These are phyloP conservation scores for Enteromius viviparus DNA, from an alignment of 2,797 vertebrate genomes.

Conservation along the genomic window DNA sequence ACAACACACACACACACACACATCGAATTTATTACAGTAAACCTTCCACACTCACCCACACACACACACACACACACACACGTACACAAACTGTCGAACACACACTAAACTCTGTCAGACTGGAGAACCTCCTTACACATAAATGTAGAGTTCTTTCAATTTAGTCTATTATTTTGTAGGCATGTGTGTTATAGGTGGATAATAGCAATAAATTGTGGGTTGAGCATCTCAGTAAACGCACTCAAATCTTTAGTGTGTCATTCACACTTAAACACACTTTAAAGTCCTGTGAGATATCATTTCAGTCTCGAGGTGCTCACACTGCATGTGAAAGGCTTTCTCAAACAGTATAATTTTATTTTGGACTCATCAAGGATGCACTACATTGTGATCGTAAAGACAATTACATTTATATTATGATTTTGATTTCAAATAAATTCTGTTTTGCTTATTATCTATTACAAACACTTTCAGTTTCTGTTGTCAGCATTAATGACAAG, in stretches of 20 bases:
- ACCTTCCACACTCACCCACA: conserved; percentile 21
- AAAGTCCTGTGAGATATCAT: neutral
- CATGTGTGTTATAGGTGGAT: conserved; percentile 4
- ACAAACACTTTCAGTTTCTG: neutral
- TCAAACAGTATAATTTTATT: neutral
- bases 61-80: neutral
- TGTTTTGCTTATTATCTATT: neutral
- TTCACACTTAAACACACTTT: neutral
- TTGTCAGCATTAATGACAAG: neutral
- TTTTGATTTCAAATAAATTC: neutral
- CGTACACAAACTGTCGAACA: neutral
- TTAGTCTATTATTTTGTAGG: neutral
- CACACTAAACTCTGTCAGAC: conserved; percentile 9
- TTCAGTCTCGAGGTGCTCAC: neutral
- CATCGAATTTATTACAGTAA: conserved; percentile 32
- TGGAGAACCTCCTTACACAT: neutral
- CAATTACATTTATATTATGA: neutral
- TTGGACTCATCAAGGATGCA: neutral
- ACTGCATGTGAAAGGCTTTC: neutral
- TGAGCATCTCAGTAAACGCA: neutral
- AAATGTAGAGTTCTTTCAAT: neutral
- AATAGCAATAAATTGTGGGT: neutral
- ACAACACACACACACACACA: conserved; percentile 19
- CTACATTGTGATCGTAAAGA: neutral
- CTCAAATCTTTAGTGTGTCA: neutral